Conservation (phyloP, 64 coral and sea anemone species). For the Trachythela sp. region DNA sequence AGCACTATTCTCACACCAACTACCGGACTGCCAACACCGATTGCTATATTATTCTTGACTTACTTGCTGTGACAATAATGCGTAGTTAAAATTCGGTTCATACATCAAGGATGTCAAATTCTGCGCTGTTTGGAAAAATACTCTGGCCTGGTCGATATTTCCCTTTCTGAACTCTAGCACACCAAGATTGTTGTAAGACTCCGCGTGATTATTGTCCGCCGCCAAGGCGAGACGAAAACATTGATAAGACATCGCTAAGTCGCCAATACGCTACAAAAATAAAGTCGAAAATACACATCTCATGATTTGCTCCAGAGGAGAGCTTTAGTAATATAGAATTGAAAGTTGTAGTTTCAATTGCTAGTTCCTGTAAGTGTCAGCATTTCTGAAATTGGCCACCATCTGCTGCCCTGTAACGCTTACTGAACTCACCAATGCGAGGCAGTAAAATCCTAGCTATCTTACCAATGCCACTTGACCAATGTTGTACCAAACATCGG, state of each 20-base stretch:
- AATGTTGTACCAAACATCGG: constrained; percentile 98
- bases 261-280: constrained; percentile 78
- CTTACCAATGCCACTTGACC: constrained; percentile 89
- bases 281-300: neutral
- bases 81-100: constrained; percentile 88
- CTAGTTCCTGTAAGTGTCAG: no score
- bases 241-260: constrained; percentile 76
- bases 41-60: neutral
- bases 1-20: no score
- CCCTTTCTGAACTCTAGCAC: constrained; percentile 96
- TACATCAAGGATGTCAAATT: constrained; percentile 78
- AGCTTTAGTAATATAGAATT: no score
- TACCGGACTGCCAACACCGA: no score
- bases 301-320: no score
- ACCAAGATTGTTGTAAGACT: constrained; percentile 94
- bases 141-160: constrained; percentile 86
- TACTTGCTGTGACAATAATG: constrained; percentile 79
- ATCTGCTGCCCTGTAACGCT: no score
- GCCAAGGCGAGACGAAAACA: constrained; percentile 91
- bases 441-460: neutral
- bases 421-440: neutral
- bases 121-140: constrained; percentile 70
- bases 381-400: no score
- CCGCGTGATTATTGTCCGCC: constrained; percentile 87
- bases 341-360: no score